phyloP scores from a whole-genome alignment of 1,140 invertebrate genomes.

The Arion vulgaris region DNA sequence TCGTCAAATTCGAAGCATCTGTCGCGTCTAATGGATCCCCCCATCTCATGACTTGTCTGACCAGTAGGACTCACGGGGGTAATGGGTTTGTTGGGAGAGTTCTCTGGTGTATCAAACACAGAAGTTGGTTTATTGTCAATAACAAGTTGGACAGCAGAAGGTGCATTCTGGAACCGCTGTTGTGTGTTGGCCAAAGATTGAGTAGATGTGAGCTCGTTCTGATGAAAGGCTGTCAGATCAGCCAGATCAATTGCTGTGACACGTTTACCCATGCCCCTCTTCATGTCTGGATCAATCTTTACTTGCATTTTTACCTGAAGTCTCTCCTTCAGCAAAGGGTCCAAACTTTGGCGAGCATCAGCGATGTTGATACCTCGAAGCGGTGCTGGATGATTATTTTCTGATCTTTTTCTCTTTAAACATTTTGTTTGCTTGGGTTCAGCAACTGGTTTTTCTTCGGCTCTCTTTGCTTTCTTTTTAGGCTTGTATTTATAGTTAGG shows the following conservation, averaged over 20 bases:
- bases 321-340: conserved; percentile 18
- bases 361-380: conserved; percentile 19
- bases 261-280: conserved; percentile 24
- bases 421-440: conserved; percentile 16
- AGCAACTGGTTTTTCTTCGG: conserved; percentile 20
- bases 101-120: conserved; percentile 36
- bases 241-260: conserved; percentile 32
- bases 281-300: conserved; percentile 35
- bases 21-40: neutral
- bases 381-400: neutral
- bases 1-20: conserved; percentile 9
- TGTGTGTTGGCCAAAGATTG: neutral
- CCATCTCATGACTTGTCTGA: neutral
- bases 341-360: conserved; percentile 11
- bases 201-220: neutral
- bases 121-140: conserved; percentile 18
- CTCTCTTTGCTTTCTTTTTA: conserved; percentile 33
- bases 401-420: conserved; percentile 15
- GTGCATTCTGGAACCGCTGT: neutral
- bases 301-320: conserved; percentile 35
- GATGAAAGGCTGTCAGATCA: conserved; percentile 24
- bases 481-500: conserved; percentile 38
- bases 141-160: neutral
- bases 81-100: conserved; percentile 20
- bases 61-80: conserved; percentile 7